A percentile compares a stretch with the other conserved stretches of the same genome.
phyloP scores from a whole-genome alignment of 1,140 invertebrate genomes.

The Liolophura sinensis region DNA sequence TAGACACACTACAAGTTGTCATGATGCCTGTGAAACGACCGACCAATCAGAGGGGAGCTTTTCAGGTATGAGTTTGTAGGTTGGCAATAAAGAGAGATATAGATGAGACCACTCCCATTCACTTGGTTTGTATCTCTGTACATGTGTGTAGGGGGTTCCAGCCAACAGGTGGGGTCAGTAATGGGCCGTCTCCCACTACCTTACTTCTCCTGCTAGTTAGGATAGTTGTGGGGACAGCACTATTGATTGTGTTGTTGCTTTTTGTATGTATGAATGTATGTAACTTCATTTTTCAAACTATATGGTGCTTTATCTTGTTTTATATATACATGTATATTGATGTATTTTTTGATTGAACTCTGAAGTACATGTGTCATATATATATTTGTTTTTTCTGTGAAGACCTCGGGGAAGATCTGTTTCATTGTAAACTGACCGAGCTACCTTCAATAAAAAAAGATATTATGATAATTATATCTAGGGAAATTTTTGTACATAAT shows the following conservation, averaged over 20 bases:
- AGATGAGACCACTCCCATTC: background rate
- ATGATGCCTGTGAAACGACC: conserved; percentile 46
- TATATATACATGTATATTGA: background rate
- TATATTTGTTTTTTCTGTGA: too few relatives aligned
- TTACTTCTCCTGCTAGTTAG: background rate
- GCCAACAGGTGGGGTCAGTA: too few relatives aligned
- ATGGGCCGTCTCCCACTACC: too few relatives aligned
- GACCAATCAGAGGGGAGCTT: conserved; percentile 18
- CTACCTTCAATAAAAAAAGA: too few relatives aligned
- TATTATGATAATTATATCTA: too few relatives aligned
- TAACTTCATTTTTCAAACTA: too few relatives aligned
- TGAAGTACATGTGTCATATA: too few relatives aligned
- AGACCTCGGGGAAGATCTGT: too few relatives aligned
- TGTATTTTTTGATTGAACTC: background rate
- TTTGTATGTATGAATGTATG: too few relatives aligned
- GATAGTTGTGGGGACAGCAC: background rate
- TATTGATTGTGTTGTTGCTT: background rate
- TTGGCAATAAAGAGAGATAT: background rate
- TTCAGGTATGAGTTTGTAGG: conserved; percentile 18
- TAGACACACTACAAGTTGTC: conserved; percentile 35
- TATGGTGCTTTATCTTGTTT: background rate
- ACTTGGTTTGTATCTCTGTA: background rate
- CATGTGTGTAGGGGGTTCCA: too few relatives aligned
- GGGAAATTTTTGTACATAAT: too few relatives aligned
- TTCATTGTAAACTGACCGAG: too few relatives aligned